Conservation (phyloP, 2,113 vertebrate species). For the Irena cyanogastra region DNA sequence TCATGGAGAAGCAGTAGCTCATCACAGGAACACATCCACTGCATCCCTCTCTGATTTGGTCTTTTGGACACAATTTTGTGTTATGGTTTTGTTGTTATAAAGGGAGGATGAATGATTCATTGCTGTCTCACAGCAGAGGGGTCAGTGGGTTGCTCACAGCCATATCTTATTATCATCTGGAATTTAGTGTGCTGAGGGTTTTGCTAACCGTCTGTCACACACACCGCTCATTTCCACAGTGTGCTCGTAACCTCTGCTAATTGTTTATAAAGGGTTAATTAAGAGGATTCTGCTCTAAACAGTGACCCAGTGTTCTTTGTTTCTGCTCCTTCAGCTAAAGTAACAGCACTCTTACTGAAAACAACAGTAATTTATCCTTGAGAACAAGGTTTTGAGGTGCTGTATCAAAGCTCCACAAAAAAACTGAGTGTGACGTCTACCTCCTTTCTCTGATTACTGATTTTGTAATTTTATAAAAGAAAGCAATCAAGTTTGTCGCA, state of each 20-base stretch:
- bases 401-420: not conserved
- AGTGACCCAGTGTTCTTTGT: conserved; percentile 26
- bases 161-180: conserved; percentile 8
- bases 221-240: not conserved
- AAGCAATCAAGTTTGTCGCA: conserved; percentile 44
- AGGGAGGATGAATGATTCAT: not conserved
- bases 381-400: not conserved
- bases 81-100: not conserved
- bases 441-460: conserved; percentile 20
- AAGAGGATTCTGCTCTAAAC: conserved; percentile 10
- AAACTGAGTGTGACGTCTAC: not conserved
- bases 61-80: not conserved
- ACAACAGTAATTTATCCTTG: not conserved
- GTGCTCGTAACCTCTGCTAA: not conserved
- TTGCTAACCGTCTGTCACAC: conserved; percentile 11
- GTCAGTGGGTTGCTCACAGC: not conserved
- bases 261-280: conserved; percentile 61
- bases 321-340: conserved; percentile 16
- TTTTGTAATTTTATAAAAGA: conserved; percentile 38
- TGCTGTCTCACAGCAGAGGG: not conserved
- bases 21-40: not conserved
- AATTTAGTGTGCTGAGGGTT: not conserved
- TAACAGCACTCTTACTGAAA: not conserved
- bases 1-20: not conserved
- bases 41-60: not conserved